A percentile compares a stretch with the other conserved stretches of the same genome.
phyloP scores from a whole-genome alignment of 2,113 vertebrate genomes.

The Boulengeromyrus knoepffleri region DNA sequence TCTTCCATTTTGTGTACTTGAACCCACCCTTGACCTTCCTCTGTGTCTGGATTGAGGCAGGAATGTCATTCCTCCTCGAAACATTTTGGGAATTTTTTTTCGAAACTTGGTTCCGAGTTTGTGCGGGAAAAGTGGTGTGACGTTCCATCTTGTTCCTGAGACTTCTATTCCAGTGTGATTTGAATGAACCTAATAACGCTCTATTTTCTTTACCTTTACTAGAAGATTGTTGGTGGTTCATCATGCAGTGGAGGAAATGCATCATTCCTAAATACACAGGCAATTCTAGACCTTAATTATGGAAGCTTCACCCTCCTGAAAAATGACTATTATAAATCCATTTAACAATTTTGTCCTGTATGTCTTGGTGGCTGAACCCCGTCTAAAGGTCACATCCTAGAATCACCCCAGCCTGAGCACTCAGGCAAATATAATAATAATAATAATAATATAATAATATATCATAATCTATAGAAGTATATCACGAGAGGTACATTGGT shows the following conservation, averaged over 20 bases:
- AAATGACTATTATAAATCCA: neutral
- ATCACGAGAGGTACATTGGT: neutral
- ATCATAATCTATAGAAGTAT: neutral
- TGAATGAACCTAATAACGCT: neutral
- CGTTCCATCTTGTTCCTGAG: neutral
- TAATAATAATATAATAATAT: neutral
- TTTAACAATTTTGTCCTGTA: neutral
- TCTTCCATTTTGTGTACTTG: constrained; percentile 47
- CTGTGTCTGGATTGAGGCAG: constrained; percentile 52
- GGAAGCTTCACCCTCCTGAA: neutral
- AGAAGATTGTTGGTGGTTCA: neutral
- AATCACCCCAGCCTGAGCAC: neutral
- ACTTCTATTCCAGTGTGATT: neutral
- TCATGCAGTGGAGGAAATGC: neutral
- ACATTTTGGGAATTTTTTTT: constrained; percentile 54
- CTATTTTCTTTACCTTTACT: neutral
- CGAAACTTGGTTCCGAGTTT: neutral
- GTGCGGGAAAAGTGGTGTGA: neutral
- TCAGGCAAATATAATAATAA: neutral
- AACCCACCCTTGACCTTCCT: constrained; percentile 39
- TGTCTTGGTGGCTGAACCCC: neutral
- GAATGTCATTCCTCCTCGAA: constrained; percentile 55
- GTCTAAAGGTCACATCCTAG: neutral
- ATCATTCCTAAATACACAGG: neutral
- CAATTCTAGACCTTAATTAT: neutral